phyloP scores from a whole-genome alignment of 2,888 invertebrate species.

The Rhamnusium bicolor region DNA sequence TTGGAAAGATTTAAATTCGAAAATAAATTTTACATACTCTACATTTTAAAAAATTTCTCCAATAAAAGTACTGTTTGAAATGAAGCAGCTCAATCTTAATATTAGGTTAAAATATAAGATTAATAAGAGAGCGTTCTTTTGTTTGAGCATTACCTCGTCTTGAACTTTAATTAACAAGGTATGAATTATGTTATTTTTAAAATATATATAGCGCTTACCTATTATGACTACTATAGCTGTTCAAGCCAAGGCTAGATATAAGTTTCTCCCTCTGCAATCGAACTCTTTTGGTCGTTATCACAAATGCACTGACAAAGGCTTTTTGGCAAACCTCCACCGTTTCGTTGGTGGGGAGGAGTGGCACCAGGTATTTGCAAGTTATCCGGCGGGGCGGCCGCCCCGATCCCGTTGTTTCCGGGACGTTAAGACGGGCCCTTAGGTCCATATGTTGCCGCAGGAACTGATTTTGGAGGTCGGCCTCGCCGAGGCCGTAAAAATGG shows the following conservation, averaged over 20 bases:
- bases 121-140: too few relatives aligned
- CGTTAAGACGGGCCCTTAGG: constrained; percentile 69
- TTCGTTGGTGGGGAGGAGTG: constrained; percentile 59
- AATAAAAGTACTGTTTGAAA: too few relatives aligned
- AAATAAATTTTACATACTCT: too few relatives aligned
- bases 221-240: constrained; percentile 69
- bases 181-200: too few relatives aligned
- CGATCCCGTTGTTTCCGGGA: constrained; percentile 64
- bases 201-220: constrained; percentile 46
- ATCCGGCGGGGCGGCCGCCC: constrained; percentile 70
- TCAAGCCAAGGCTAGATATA: constrained; percentile 70
- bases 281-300: constrained; percentile 74
- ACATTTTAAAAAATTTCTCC: too few relatives aligned
- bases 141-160: too few relatives aligned
- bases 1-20: too few relatives aligned
- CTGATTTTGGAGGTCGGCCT: constrained; percentile 72
- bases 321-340: constrained; percentile 71
- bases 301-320: constrained; percentile 74
- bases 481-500: constrained; percentile 72
- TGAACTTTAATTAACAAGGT: too few relatives aligned
- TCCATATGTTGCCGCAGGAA: constrained; percentile 73
- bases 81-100: too few relatives aligned
- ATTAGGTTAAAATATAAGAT: too few relatives aligned
- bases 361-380: constrained; percentile 73
- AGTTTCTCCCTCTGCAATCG: constrained; percentile 72